Percentiles rank a stretch among this genome's conserved stretches.
Evolutionary conservation across 2,113 vertebrate species (phyloP).

Genomic region (Bubo scandiacus): DNA sequence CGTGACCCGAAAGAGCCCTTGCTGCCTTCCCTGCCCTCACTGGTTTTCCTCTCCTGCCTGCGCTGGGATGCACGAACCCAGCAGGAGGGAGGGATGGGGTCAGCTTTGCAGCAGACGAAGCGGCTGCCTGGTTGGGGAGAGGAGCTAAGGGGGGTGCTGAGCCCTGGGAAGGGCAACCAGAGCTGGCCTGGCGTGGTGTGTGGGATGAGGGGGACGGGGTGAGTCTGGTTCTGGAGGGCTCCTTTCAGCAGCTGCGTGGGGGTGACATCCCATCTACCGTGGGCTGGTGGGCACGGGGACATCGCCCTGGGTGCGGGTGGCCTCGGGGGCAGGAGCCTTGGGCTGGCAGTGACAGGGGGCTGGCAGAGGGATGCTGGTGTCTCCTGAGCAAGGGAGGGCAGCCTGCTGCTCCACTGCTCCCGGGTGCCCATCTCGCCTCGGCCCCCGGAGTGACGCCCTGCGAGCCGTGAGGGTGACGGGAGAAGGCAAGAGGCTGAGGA

Average conservation of each 20-base stretch:
- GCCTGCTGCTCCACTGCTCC: background rate
- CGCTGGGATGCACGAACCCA: accelerated
- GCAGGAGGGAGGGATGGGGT: background rate
- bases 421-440: accelerated
- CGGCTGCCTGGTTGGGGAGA: accelerated
- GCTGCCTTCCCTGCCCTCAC: background rate
- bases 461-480: background rate
- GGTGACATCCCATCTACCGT: no score
- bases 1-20: accelerated
- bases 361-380: background rate
- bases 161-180: no score
- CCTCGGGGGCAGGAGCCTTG: background rate
- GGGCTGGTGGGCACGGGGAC: background rate
- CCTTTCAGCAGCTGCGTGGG: accelerated
- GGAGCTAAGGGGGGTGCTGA: background rate
- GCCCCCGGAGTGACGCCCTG: background rate
- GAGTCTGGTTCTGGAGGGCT: background rate
- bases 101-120: background rate
- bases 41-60: accelerated
- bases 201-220: accelerated
- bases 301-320: accelerated
- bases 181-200: accelerated
- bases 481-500: background rate
- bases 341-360: background rate
- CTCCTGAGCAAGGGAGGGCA: background rate